phyloP scores from a whole-genome alignment of 2,888 invertebrate species.

The Orthosia gothica region DNA sequence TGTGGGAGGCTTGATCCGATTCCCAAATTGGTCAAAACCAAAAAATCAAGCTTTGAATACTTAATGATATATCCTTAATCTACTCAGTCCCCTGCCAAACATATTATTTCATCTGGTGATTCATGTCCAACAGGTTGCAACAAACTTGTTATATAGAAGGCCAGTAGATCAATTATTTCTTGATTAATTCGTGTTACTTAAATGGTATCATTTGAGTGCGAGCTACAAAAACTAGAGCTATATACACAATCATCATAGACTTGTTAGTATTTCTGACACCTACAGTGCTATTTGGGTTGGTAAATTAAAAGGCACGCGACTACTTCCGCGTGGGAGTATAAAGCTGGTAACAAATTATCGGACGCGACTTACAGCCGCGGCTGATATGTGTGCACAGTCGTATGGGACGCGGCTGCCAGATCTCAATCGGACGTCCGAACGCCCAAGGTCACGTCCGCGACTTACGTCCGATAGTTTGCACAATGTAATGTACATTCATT shows the following conservation, averaged over 20 bases:
- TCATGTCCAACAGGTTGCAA: slow-evolving; percentile 24
- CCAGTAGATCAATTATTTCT: slow-evolving; percentile 48
- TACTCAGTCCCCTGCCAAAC: slow-evolving; percentile 10
- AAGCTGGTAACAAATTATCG: too few relatives aligned
- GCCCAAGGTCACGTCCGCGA: too few relatives aligned
- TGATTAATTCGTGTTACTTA: slow-evolving; percentile 46
- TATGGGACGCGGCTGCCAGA: too few relatives aligned
- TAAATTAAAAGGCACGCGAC: slow-evolving; percentile 28
- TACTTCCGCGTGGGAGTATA: slow-evolving; percentile 52
- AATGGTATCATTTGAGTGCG: slow-evolving; percentile 41
- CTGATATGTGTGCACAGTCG: too few relatives aligned
- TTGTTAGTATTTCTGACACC: slow-evolving; percentile 2
- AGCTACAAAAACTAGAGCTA: slow-evolving; percentile 34
- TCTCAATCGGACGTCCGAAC: too few relatives aligned
- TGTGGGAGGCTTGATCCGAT: too few relatives aligned
- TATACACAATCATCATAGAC: background rate
- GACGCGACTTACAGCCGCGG: too few relatives aligned
- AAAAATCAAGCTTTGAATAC: background rate
- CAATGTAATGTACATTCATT: too few relatives aligned
- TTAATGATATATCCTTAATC: background rate
- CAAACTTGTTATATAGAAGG: slow-evolving; percentile 42
- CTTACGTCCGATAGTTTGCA: too few relatives aligned
- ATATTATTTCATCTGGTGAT: slow-evolving; percentile 8
- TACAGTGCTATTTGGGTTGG: slow-evolving; percentile 22
- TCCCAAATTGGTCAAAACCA: background rate